Evolutionary conservation across 2,888 invertebrate species (phyloP), one percentile per base, ranked within the genome.

Genomic region (Phaedon cochleariae): DNA sequence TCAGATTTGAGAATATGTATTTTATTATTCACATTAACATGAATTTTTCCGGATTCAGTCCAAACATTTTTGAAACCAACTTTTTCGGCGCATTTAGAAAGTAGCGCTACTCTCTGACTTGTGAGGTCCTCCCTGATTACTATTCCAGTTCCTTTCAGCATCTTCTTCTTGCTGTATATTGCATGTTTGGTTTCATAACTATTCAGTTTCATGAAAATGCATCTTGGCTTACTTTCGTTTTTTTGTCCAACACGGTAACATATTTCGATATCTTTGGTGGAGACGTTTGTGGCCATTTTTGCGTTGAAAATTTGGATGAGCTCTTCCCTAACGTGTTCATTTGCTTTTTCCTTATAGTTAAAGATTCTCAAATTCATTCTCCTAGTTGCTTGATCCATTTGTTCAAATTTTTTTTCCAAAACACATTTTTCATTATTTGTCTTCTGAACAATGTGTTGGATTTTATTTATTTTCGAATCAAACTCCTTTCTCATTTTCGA

Each of bases 51-150:
- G 6, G 26, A 26, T 26, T 5, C 26, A 6, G 26, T 26, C 26
- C 26, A 26, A 26, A 26, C 26, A 26, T 26, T 26, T 26, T 6
- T 26, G 3, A 26, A 6, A 6, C 26, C 26, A 45, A 45, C 45
- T n/a, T 45, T 45, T 45, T 45, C 45, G 7, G n/a, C n/a, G n/a
- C 45, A 45, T n/a, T 45, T 45, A n/a, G 45, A 45, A n/a, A 45
- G 45, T 45, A 45, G 45, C n/a, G 45, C 15, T 18, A 45, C 45
- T 45, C 45, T 9, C 45, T 45, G 45, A 45, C 45, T 45, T 45
- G 45, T 45, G 45, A 45, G 45, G 15, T 45, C 45, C n/a, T 45
- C 45, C n/a, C 45, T 45, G 45, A 45, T 45, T 45, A 45, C 45
- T n/a, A 45, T 12, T 45, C 45, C 45, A 45, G 45, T 45, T n/a